Evolutionary conservation across 2,888 invertebrate species (phyloP).

Genomic region (Dorcus hopei): DNA sequence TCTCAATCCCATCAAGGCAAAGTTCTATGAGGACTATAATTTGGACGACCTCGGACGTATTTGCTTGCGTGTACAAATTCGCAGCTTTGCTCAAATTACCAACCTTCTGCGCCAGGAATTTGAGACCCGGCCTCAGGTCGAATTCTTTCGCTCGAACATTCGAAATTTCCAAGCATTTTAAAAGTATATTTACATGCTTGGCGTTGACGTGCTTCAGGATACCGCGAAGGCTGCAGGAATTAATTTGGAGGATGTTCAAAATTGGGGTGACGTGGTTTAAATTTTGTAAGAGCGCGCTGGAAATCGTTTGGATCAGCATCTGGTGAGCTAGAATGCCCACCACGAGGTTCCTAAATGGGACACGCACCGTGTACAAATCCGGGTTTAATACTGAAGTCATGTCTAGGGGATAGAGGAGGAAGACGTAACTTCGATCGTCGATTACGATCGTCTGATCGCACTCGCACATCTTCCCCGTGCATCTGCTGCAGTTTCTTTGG

Average conservation of each 20-base stretch:
- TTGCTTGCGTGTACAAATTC: slow-evolving; percentile 89
- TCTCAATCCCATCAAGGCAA: slow-evolving; percentile 69
- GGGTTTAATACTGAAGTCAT: slow-evolving; percentile 68
- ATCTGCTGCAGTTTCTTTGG: slow-evolving; percentile 44
- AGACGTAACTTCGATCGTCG: slow-evolving; percentile 86
- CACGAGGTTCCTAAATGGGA: slow-evolving; percentile 83
- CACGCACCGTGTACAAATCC: slow-evolving; percentile 75
- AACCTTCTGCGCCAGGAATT: slow-evolving; percentile 91
- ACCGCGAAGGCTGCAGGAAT: slow-evolving; percentile 45
- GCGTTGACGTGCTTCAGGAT: slow-evolving; percentile 53
- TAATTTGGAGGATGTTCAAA: slow-evolving; percentile 47
- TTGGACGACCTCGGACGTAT: slow-evolving; percentile 87
- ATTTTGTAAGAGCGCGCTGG: slow-evolving; percentile 75
- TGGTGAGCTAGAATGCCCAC: slow-evolving; percentile 90
- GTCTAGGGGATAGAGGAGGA: slow-evolving; percentile 78
- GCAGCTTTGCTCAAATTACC: slow-evolving; percentile 82
- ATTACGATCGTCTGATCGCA: slow-evolving; percentile 55
- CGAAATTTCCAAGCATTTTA: slow-evolving; percentile 78
- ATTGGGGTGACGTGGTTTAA: slow-evolving; percentile 48
- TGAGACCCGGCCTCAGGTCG: slow-evolving; percentile 86
- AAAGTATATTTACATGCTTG: slow-evolving; percentile 65
- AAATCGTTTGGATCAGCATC: slow-evolving; percentile 87
- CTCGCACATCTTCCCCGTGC: slow-evolving; percentile 44
- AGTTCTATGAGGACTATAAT: slow-evolving; percentile 83
- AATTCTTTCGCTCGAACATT: slow-evolving; percentile 81